Evolutionary conservation across 2,113 vertebrate species (phyloP), one percentile per base, ranked within the genome.

Genomic region (Odontesthes bonariensis): DNA sequence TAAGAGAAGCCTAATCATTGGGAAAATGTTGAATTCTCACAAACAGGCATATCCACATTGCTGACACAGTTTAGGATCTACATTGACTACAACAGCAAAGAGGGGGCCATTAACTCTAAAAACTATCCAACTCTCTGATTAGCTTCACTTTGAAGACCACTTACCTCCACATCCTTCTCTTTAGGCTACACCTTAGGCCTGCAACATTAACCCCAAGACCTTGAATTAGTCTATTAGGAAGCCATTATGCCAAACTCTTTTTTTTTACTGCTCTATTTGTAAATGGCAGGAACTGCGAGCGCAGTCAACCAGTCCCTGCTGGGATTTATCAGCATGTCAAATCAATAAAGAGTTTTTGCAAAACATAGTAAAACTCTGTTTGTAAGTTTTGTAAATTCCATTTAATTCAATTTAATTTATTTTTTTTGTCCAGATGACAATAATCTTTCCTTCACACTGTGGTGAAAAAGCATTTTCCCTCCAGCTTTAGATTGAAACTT

Each of bases 71-170:
- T 49, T 49, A 49, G 17, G 46, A 6, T 49, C 7, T 19, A 17
- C 17, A 19, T 47, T 49, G 17, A 49, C 46, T 8, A 49, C 16
- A 19, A 49, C 16, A 49, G 14, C 46, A 49, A 49, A 49, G 46
- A 49, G 2, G 31, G 62, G 69, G 55, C 68, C 67, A 71, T 85
- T 88, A 82, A 77, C 77, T 54, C 78, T 22, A 20, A 75, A n/a
- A 69, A 75, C 23, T 77, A 14, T 71, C 35, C 23, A 8, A 20
- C 59, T 85, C 84, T 85, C 54, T 85, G 81, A 86, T 86, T 85
- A 81, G 72, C 17, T 51, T 79, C 6, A 14, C 80, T 87, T 82
- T 90, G 82, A 86, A 86, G 77, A 87, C n/a, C 19, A 65, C 56
- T 73, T 57, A 71, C 19, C 44, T 52, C 73, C 55, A 53, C 8